Evolutionary conservation across 2,888 invertebrate species (phyloP).

Genomic region (Agonopterix arenella): DNA sequence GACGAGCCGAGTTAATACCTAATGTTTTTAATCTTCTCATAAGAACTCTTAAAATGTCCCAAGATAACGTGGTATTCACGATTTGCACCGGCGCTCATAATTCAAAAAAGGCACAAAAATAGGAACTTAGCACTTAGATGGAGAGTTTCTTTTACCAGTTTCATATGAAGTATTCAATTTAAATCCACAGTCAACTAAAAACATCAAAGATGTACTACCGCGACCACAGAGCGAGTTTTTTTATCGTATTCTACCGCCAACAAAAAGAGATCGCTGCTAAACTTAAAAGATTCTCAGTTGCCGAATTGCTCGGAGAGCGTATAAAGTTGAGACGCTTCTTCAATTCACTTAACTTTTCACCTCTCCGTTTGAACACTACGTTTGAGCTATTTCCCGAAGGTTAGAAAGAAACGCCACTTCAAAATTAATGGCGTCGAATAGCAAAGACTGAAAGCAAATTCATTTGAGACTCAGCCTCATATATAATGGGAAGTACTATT

Average conservation of each 20-base stretch:
- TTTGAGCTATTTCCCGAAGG: not conserved
- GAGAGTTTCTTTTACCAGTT: too few species aligned
- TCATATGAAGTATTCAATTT: too few species aligned
- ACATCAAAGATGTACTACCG: too few species aligned
- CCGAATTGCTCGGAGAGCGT: not conserved
- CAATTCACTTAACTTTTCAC: constrained; percentile 1
- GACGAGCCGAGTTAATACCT: too few species aligned
- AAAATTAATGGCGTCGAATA: constrained; percentile 12
- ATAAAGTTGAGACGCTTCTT: not conserved
- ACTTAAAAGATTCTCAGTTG: not conserved
- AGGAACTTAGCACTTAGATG: too few species aligned
- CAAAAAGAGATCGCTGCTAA: not conserved
- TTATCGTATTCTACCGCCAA: not conserved
- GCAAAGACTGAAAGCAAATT: constrained; percentile 25
- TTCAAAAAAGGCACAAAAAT: too few species aligned
- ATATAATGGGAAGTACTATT: constrained; percentile 19
- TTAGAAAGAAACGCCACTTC: not conserved
- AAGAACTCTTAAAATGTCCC: too few species aligned
- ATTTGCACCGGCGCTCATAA: too few species aligned
- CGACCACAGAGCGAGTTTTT: too few species aligned
- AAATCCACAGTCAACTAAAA: too few species aligned
- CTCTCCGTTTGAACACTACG: not conserved
- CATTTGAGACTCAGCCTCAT: constrained; percentile 20
- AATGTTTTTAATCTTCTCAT: too few species aligned
- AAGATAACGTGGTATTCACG: too few species aligned